phyloP scores from a whole-genome alignment of 2,888 invertebrate genomes.

The Zele albiditarsus region DNA sequence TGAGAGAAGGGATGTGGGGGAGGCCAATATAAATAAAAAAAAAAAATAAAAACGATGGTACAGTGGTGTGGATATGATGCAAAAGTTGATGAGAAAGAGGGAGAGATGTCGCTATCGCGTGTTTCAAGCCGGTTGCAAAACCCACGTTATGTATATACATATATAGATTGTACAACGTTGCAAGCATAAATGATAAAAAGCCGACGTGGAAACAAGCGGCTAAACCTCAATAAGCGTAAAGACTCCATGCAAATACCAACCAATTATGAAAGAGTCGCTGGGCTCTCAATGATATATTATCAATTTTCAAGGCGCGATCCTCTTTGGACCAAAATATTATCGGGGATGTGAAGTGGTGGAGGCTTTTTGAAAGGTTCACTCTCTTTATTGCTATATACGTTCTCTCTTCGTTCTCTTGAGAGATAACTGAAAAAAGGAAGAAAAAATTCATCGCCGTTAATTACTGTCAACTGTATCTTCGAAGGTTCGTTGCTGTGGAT shows the following conservation, averaged over 20 bases:
- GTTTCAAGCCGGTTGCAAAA: slow-evolving; percentile 38
- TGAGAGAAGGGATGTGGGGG: neutral
- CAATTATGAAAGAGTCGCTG: slow-evolving; percentile 40
- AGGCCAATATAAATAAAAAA: neutral
- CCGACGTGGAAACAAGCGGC: slow-evolving; percentile 37
- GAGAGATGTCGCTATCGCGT: slow-evolving; percentile 43
- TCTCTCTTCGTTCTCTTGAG: neutral
- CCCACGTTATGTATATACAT: neutral
- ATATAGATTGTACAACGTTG: slow-evolving; percentile 11
- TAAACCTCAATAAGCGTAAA: slow-evolving; percentile 45
- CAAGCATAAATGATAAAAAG: slow-evolving; percentile 43
- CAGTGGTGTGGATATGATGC: neutral
- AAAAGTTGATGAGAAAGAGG: slow-evolving; percentile 23
- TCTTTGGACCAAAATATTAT: slow-evolving; percentile 37
- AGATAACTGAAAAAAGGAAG: slow-evolving; percentile 9
- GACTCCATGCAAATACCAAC: slow-evolving; percentile 45
- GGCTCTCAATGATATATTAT: slow-evolving; percentile 41
- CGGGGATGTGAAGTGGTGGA: neutral
- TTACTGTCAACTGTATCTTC: slow-evolving; percentile 44
- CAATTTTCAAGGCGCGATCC: slow-evolving; percentile 40
- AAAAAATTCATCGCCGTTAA: slow-evolving; percentile 40
- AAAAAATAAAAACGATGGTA: neutral
- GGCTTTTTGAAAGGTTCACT: slow-evolving; percentile 5
- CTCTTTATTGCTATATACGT: neutral
- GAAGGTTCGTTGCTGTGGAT: slow-evolving; percentile 35